Evolutionary conservation across 2,888 invertebrate species (phyloP).

Genomic region (Pollenia angustigena): DNA sequence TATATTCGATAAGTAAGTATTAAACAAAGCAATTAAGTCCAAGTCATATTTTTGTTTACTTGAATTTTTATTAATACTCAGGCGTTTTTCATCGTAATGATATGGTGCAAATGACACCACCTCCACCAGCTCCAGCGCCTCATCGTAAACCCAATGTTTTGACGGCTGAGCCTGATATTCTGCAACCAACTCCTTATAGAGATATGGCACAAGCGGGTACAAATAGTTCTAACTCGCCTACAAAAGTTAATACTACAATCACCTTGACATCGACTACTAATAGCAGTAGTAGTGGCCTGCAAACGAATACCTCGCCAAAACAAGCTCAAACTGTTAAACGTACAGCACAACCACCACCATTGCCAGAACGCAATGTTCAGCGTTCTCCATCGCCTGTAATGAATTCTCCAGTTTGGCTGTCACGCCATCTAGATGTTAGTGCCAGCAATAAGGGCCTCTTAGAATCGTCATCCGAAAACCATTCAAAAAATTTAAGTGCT

Average conservation of each 20-base stretch:
- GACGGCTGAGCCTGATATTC: conserved; percentile 73
- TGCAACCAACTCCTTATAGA: conserved; percentile 75
- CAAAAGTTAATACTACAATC: conserved; percentile 66
- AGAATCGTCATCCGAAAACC: conserved; percentile 85
- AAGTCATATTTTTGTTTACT: not conserved
- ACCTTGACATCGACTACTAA: conserved; percentile 73
- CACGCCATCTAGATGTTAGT: conserved; percentile 85
- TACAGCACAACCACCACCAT: conserved; percentile 80
- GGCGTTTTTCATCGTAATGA: conserved; percentile 84
- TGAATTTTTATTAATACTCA: conserved; percentile 59
- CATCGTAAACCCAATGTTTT: conserved; percentile 86
- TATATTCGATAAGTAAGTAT: conserved; percentile 89
- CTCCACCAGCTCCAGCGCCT: conserved; percentile 91
- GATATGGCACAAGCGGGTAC: conserved; percentile 67
- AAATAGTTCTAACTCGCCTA: conserved; percentile 69
- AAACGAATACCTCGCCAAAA: conserved; percentile 70
- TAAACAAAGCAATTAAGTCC: not conserved
- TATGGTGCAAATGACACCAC: conserved; percentile 86
- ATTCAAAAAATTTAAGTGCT: conserved; percentile 88
- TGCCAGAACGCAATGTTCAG: conserved; percentile 81
- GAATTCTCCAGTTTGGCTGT: conserved; percentile 89
- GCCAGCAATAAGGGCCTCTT: conserved; percentile 78
- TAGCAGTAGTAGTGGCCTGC: conserved; percentile 61
- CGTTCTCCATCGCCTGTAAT: conserved; percentile 83
- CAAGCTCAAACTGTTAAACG: conserved; percentile 75